Evolutionary conservation across 2,113 vertebrate genomes (phyloP).

Genomic region (Prinia subflava): DNA sequence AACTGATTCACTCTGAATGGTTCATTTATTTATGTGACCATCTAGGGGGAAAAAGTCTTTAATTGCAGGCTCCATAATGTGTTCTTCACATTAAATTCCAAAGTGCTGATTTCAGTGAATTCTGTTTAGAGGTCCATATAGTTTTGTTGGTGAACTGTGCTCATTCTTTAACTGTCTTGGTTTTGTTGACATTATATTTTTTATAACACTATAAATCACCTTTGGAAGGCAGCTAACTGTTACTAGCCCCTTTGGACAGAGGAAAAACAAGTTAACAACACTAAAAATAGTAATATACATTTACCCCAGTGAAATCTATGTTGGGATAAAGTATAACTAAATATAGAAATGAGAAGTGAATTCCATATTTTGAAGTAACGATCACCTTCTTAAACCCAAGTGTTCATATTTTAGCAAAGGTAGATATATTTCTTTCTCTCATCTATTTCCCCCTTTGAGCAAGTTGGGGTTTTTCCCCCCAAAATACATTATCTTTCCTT

Average conservation of each 20-base stretch:
- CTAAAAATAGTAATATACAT: background rate
- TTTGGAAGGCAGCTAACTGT: background rate
- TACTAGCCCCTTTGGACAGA: background rate
- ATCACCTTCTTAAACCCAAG: background rate
- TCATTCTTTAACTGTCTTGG: background rate
- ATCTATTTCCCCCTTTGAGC: background rate
- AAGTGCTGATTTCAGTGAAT: slow-evolving; percentile 66
- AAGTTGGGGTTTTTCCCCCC: fast-evolving
- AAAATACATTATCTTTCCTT: background rate
- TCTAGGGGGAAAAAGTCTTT: slow-evolving; percentile 65
- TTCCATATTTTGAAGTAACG: background rate
- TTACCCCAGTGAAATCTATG: background rate
- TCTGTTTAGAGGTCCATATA: slow-evolving; percentile 63
- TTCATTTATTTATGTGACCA: slow-evolving; percentile 70
- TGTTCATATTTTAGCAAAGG: background rate
- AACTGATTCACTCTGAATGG: slow-evolving; percentile 63
- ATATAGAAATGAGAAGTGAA: background rate
- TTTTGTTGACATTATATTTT: background rate
- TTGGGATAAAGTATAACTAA: background rate
- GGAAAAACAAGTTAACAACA: background rate
- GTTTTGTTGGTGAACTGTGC: slow-evolving; percentile 30
- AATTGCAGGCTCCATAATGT: slow-evolving; percentile 65
- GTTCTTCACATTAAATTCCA: slow-evolving; percentile 64
- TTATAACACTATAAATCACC: background rate
- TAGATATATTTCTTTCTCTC: background rate